phyloP scores from a whole-genome alignment of 2,888 invertebrate species.

The Drosophila neotestacea region DNA sequence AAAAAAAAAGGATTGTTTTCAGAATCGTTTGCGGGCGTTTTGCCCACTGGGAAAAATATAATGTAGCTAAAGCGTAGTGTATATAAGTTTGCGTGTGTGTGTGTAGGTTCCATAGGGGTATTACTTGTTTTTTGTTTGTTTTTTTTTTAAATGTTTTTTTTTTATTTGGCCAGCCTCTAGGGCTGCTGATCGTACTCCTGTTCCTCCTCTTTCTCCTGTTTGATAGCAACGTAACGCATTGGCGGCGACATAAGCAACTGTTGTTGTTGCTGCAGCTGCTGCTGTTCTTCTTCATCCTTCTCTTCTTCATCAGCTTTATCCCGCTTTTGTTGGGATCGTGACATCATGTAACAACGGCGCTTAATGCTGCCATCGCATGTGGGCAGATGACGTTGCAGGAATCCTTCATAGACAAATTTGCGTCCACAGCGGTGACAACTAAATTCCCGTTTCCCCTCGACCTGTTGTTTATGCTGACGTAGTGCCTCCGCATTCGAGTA shows the following conservation, averaged over 20 bases:
- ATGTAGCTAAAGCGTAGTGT: constrained; percentile 26
- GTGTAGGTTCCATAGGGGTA: constrained; percentile 2
- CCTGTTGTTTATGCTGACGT: constrained; percentile 83
- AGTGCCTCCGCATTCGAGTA: constrained; percentile 84
- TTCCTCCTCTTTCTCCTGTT: constrained; percentile 29
- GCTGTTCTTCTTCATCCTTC: background rate
- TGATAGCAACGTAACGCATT: constrained; percentile 67
- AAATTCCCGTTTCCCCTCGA: constrained; percentile 84
- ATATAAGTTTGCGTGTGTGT: constrained; percentile 1
- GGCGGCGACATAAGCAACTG: constrained; percentile 38
- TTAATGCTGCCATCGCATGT: constrained; percentile 85
- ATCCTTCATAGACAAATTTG: constrained; percentile 85
- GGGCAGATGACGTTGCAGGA: constrained; percentile 84
- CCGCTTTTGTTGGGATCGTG: constrained; percentile 29
- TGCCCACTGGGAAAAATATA: background rate
- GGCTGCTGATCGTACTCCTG: constrained; percentile 25
- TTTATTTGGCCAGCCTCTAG: constrained; percentile 25
- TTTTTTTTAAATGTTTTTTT: background rate
- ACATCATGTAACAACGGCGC: constrained; percentile 84
- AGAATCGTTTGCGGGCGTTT: too few species aligned
- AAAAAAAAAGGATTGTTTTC: too few species aligned
- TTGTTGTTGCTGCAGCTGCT: constrained; percentile 4
- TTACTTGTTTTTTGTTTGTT: background rate
- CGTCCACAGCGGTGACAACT: constrained; percentile 84
- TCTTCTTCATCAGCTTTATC: background rate